phyloP scores from a whole-genome alignment of 1,140 invertebrate genomes.

The Tenebrio molitor region DNA sequence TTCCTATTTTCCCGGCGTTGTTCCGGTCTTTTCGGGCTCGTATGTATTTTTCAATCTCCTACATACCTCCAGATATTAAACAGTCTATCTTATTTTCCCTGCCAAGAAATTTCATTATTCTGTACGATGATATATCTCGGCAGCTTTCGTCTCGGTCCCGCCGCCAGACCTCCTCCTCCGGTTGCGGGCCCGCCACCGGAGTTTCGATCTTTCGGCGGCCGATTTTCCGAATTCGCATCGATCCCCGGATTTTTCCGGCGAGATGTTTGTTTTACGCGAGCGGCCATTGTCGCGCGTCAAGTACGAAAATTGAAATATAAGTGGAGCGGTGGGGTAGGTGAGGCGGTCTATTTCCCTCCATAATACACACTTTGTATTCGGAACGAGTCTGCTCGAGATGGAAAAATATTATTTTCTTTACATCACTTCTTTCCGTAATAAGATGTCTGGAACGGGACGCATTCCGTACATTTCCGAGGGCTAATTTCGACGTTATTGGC shows the following conservation, averaged over 20 bases:
- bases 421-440: conserved; percentile 60
- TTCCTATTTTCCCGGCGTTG: conserved; percentile 47
- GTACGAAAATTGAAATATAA: conserved; percentile 65
- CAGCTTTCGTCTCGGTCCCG: conserved; percentile 47
- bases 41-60: conserved; percentile 63
- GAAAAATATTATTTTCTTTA: conserved; percentile 65
- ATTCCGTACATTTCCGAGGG: conserved; percentile 19
- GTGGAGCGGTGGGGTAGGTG: conserved; percentile 58
- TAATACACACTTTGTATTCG: conserved; percentile 65
- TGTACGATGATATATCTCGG: conserved; percentile 61
- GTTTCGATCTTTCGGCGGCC: neutral
- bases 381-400: conserved; percentile 62
- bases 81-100: conserved; percentile 62
- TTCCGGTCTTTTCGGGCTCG: conserved; percentile 49
- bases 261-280: conserved; percentile 48
- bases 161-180: neutral
- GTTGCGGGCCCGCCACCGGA: neutral
- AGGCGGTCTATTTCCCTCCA: conserved; percentile 61
- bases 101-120: conserved; percentile 63
- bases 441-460: conserved; percentile 54
- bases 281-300: conserved; percentile 60
- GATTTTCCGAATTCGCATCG: neutral
- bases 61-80: conserved; percentile 64
- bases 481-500: conserved; percentile 33
- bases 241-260: neutral